Evolutionary conservation across 2,888 invertebrate species (phyloP).

Genomic region (Ypsolopha sequella): DNA sequence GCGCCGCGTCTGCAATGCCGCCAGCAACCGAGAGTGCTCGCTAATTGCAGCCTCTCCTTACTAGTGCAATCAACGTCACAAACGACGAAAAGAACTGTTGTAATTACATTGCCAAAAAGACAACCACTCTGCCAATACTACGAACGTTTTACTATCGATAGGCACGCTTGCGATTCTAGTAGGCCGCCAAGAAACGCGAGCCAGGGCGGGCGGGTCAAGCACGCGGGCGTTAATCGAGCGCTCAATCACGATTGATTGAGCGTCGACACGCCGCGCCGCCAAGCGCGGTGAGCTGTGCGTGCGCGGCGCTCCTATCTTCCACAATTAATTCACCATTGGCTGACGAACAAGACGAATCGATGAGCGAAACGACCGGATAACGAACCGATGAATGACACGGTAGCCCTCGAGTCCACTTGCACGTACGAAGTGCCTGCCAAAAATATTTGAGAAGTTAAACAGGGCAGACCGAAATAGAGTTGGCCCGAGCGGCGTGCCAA

Average conservation of each 20-base stretch:
- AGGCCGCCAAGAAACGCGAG: slow-evolving; percentile 28
- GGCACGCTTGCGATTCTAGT: slow-evolving; percentile 17
- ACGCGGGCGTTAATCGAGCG: slow-evolving; percentile 50
- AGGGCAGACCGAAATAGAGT: slow-evolving; percentile 59
- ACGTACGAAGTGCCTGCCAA: slow-evolving; percentile 57
- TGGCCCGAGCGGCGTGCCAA: slow-evolving; percentile 54
- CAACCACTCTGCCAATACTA: background rate
- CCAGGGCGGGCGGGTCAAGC: slow-evolving; percentile 21
- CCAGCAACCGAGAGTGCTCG: slow-evolving; percentile 25
- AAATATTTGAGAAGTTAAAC: slow-evolving; percentile 48
- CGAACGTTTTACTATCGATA: background rate
- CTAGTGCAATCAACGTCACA: background rate
- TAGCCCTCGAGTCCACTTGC: slow-evolving; percentile 45
- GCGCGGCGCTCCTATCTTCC: slow-evolving; percentile 32
- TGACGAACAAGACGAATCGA: slow-evolving; percentile 46
- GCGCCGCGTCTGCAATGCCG: slow-evolving; percentile 26
- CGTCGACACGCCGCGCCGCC: slow-evolving; percentile 44
- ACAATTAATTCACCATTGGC: slow-evolving; percentile 46
- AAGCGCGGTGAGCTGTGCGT: slow-evolving; percentile 36
- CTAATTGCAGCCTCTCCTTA: slow-evolving; percentile 4
- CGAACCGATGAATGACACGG: slow-evolving; percentile 66
- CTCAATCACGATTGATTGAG: slow-evolving; percentile 60
- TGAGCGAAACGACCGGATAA: slow-evolving; percentile 60
- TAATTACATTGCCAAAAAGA: background rate
- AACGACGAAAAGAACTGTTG: background rate